Conservation (phyloP, 2,888 invertebrate genomes). For the Zhuqinia jingwanae region DNA sequence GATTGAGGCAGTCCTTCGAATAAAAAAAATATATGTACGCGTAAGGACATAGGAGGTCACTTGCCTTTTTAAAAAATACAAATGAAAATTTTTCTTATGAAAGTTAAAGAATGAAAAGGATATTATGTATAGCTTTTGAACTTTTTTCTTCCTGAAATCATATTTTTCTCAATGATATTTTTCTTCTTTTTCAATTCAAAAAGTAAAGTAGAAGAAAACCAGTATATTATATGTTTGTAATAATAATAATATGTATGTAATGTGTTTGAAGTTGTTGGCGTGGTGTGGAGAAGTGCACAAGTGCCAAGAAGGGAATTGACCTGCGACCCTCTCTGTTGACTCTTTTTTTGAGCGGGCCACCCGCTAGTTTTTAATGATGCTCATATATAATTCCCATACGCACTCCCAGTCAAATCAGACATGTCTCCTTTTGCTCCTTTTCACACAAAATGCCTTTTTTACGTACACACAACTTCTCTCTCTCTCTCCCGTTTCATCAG, state of each 20-base stretch:
- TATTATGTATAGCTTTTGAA: neutral
- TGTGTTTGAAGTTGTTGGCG: too few species aligned
- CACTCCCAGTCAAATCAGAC: constrained; percentile 43
- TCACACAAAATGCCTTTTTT: constrained; percentile 53
- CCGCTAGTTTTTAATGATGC: constrained; percentile 69
- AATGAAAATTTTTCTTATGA: neutral
- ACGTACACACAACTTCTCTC: constrained; percentile 2
- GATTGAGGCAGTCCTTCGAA: constrained; percentile 46
- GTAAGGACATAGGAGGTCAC: constrained; percentile 45
- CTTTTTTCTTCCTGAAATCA: constrained; percentile 6
- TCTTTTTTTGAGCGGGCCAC: constrained; percentile 56
- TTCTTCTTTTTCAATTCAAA: neutral
- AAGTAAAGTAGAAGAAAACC: neutral
- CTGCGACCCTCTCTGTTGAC: constrained; percentile 59
- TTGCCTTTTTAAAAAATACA: constrained; percentile 25
- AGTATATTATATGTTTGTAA: too few species aligned
- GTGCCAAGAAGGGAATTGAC: constrained; percentile 70
- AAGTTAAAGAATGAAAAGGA: constrained; percentile 14
- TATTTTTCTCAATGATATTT: constrained; percentile 43
- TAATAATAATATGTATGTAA: too few species aligned
- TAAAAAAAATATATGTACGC: neutral
- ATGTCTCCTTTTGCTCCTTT: constrained; percentile 43
- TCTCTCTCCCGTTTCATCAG: constrained; percentile 5
- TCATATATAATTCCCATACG: constrained; percentile 57
- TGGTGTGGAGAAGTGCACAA: constrained; percentile 34